A percentile compares a stretch with the other conserved stretches of the same genome.
phyloP scores from a whole-genome alignment of 1,140 invertebrate genomes.

The Musca domestica region DNA sequence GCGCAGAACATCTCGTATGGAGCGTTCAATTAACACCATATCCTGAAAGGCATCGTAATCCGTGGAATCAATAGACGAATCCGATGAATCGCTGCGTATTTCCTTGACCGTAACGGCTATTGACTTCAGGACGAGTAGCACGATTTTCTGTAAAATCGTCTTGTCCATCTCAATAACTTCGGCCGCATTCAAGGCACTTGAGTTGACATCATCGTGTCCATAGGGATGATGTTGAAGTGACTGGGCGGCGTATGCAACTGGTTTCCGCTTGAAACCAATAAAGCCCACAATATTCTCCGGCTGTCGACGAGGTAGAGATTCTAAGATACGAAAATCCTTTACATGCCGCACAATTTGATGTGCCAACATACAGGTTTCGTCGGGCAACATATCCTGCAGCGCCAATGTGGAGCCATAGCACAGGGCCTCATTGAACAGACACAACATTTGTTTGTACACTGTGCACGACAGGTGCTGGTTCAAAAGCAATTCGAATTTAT shows the following conservation, averaged over 20 bases:
- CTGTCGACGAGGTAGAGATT: constrained; percentile 58
- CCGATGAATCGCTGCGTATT: constrained; percentile 79
- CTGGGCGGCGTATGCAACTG: constrained; percentile 31
- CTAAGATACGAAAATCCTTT: constrained; percentile 76
- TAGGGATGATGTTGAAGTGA: background rate
- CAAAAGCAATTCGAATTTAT: constrained; percentile 74
- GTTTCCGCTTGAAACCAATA: constrained; percentile 57
- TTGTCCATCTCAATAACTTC: constrained; percentile 58
- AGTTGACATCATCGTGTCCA: background rate
- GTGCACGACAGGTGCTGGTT: constrained; percentile 70
- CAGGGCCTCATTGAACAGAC: constrained; percentile 82
- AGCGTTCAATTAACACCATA: constrained; percentile 82
- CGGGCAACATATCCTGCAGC: constrained; percentile 78
- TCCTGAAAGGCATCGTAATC: constrained; percentile 84
- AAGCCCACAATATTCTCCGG: constrained; percentile 59
- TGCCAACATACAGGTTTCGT: constrained; percentile 82
- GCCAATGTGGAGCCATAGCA: constrained; percentile 87
- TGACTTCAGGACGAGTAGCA: constrained; percentile 80
- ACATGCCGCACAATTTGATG: constrained; percentile 81
- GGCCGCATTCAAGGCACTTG: constrained; percentile 24
- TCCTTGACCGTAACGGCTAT: constrained; percentile 88
- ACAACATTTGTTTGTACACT: constrained; percentile 80
- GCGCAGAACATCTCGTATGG: constrained; percentile 77
- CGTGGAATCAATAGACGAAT: constrained; percentile 76
- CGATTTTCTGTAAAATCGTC: constrained; percentile 79